These are phyloP conservation scores for Penaeus vannamei DNA, from an alignment of 1,140 invertebrate species.

Conservation along the genomic window DNA sequence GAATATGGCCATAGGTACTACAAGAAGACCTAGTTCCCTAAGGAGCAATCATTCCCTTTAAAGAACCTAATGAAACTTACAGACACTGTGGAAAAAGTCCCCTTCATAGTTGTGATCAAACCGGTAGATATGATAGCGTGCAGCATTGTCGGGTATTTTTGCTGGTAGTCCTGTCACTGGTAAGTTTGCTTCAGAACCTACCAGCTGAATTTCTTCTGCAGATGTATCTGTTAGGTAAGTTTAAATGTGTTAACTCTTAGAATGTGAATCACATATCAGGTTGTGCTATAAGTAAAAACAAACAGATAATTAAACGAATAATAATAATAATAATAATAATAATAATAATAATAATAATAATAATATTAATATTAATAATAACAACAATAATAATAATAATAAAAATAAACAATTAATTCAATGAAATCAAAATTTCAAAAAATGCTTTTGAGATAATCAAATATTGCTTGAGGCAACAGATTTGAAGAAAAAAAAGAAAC, in stretches of 20 bases:
- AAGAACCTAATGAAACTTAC: conserved; percentile 73
- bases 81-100: conserved; percentile 86
- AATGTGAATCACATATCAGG: too few species aligned
- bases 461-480: too few species aligned
- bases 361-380: too few species aligned
- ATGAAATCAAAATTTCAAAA: too few species aligned
- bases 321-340: too few species aligned
- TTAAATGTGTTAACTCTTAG: background rate
- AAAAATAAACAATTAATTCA: too few species aligned
- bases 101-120: conserved; percentile 95
- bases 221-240: conserved; percentile 77
- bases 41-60: background rate
- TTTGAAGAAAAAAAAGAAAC: too few species aligned
- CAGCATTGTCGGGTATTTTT: conserved; percentile 86
- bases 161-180: conserved; percentile 79
- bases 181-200: conserved; percentile 76
- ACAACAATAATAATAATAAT: too few species aligned
- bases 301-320: too few species aligned
- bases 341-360: too few species aligned
- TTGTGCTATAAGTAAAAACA: background rate
- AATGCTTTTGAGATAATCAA: too few species aligned
- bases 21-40: background rate
- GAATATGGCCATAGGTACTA: too few species aligned
- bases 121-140: conserved; percentile 92
- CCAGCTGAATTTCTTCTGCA: conserved; percentile 84